Conservation (phyloP, 2,113 vertebrate genomes). For the Rostratula benghalensis region DNA sequence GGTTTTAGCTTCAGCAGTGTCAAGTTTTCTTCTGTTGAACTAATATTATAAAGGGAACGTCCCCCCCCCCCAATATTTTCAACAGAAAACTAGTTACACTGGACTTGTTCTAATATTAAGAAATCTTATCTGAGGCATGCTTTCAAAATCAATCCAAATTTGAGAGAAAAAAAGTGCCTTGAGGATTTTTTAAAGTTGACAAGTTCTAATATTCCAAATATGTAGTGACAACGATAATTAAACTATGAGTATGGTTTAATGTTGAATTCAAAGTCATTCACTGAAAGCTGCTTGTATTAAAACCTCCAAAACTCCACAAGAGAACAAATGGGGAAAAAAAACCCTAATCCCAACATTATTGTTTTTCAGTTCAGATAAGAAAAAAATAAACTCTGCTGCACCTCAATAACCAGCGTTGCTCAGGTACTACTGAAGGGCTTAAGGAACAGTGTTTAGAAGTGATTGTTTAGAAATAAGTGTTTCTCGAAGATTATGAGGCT, state of each 20-base stretch:
- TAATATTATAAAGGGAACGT: not conserved
- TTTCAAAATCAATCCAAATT: constrained; percentile 53
- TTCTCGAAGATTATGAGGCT: constrained; percentile 42
- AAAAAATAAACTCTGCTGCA: constrained; percentile 23
- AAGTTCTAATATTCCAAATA: constrained; percentile 44
- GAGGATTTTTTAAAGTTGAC: constrained; percentile 35
- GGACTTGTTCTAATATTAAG: not conserved
- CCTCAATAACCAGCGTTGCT: not conserved
- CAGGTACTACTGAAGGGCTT: not conserved
- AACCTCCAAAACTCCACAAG: not conserved
- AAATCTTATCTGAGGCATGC: not conserved
- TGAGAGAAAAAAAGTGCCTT: constrained; percentile 29
- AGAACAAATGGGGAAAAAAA: not conserved
- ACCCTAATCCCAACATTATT: not conserved
- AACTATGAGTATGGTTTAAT: not conserved
- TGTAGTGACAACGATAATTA: constrained; percentile 29
- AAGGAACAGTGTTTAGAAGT: constrained; percentile 24
- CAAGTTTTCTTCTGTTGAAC: not conserved
- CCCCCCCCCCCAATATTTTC: not conserved
- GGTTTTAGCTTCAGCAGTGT: not conserved
- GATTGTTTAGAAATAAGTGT: constrained; percentile 43
- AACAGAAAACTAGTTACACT: not conserved
- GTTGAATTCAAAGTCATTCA: constrained; percentile 9
- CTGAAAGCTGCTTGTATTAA: not conserved
- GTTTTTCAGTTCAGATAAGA: constrained; percentile 27